Evolutionary conservation across 2,113 vertebrate species (phyloP).

Genomic region (Pseudorectes ferrugineus): DNA sequence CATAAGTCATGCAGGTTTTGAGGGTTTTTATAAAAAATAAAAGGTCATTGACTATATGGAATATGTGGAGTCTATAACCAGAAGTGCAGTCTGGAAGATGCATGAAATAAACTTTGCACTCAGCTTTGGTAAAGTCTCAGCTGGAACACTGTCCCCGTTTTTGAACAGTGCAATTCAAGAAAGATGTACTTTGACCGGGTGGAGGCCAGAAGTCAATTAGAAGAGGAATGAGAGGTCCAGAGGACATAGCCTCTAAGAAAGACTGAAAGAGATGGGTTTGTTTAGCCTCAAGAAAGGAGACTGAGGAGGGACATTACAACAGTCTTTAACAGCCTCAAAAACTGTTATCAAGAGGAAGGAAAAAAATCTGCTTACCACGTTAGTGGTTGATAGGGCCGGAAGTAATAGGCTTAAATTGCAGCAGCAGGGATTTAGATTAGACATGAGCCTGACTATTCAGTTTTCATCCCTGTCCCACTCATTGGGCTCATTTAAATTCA

Average conservation of each 20-base stretch:
- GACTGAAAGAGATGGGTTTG: neutral
- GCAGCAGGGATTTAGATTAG: slow-evolving; percentile 31
- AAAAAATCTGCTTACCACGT: neutral
- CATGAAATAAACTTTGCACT: neutral
- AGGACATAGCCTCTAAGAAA: neutral
- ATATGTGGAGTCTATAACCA: neutral
- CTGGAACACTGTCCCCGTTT: neutral
- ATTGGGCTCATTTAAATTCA: neutral
- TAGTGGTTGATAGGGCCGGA: slow-evolving; percentile 9
- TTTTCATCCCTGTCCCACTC: neutral
- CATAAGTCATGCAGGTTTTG: neutral
- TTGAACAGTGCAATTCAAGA: neutral
- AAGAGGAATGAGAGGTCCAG: neutral
- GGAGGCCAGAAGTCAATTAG: neutral
- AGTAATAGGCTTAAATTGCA: slow-evolving; percentile 50
- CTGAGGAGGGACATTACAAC: neutral
- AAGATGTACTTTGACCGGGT: neutral
- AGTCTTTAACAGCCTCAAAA: neutral
- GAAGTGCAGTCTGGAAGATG: neutral
- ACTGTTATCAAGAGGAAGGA: slow-evolving; percentile 38
- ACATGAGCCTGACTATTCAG: neutral
- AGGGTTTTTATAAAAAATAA: neutral
- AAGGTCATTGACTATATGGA: neutral
- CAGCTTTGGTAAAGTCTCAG: neutral
- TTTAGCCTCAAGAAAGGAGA: neutral